Evolutionary conservation across 2,888 invertebrate species (phyloP), one percentile per base, ranked within the genome.

Genomic region (Diarsia dahlii): DNA sequence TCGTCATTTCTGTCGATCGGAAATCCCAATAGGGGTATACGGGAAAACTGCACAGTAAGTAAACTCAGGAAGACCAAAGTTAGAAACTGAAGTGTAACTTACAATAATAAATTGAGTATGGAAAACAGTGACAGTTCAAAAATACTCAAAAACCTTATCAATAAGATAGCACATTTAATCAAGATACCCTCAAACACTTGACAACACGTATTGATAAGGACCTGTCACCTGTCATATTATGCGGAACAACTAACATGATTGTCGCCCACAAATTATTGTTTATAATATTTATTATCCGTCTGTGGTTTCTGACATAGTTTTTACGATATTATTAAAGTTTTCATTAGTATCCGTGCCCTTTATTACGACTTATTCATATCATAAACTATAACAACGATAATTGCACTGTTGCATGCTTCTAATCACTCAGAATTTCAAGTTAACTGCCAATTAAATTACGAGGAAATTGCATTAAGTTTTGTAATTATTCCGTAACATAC

Each of bases 401-500:
- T 71, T 34, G 23, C 54, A 15, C 18, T 12, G 39, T 75, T 75
- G 45, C 70, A 20, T 72, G 23, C 2, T 66, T 63, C n/a, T 74
- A 74, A 75, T 56, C 56, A 46, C 15, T 72, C 12, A 15, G 39
- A 34, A 65, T 56, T 66, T 52, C 12, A 71, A 54, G 13, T 45
- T 10, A 62, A 39, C 18, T 13, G 56, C 15, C 15, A 54, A 56
- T 58, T 48, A 48, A 48, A 63, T 48, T 46, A 39, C 39, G 39
- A 39, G 39, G 5, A 45, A 48, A 74, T 58, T 58, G 28, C 48
- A 71, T 60, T 60, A 20, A 52, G 45, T 23, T 54, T 39, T 62
- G 68, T 39, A 54, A 65, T 65, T 66, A 68, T 50, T 76, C 66
- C 8, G 1, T 28, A 84, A 67, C 85, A 86, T 93, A 96, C 96